Evolutionary conservation across 2,113 vertebrate species (phyloP), one percentile per base, ranked within the genome.

Genomic region (Boleophthalmus pectinirostris): DNA sequence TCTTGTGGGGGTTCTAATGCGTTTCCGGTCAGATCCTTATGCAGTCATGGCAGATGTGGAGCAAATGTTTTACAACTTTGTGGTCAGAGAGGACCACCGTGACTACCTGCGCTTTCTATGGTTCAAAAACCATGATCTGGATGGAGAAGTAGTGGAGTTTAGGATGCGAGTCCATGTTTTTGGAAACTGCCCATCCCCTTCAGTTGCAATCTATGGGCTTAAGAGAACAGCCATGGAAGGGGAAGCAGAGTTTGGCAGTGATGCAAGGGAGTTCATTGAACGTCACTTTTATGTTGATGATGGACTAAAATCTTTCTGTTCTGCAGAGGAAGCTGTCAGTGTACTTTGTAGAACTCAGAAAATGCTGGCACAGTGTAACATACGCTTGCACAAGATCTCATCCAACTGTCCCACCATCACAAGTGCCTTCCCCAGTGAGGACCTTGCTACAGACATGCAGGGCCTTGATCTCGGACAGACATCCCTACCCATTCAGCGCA

Each of bases 1-100:
- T 46, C 57, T 79, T 12, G 18, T 83, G 0, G 66, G 81, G 2
- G 73, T 76, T 0, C 69, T 83, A 0, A 20, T 73, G 1, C 24
- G 61, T 14, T 80, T 83, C 23, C 54, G 65, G 10, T 25, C 3
- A 12, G 70, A 74, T 0, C 60, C 68, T 20, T 20, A 65, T 20
- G 68, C 74, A 2, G 54, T 74, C 38, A 82, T 63, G 61, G 47
- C 67, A 3, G 72, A 82, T 35, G 60, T 78, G 0, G 25, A 78
- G 15, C 74, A 81, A 56, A 10, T 57, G 54, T 57, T 57, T 8
- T 18, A 57, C 54, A 57, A 57, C 10, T 57, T 57, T 45, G n/a
- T 57, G 12, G 82, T 83, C 16, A 74, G 24, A 15, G 76, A 79
- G 5, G 69, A 82, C 11, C 72, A 82, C 45, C 45, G 56, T 0